Base-by-base conservation (phyloP, 2,797 vertebrate genomes). In the Rhinophrynus dorsalis region DNA sequence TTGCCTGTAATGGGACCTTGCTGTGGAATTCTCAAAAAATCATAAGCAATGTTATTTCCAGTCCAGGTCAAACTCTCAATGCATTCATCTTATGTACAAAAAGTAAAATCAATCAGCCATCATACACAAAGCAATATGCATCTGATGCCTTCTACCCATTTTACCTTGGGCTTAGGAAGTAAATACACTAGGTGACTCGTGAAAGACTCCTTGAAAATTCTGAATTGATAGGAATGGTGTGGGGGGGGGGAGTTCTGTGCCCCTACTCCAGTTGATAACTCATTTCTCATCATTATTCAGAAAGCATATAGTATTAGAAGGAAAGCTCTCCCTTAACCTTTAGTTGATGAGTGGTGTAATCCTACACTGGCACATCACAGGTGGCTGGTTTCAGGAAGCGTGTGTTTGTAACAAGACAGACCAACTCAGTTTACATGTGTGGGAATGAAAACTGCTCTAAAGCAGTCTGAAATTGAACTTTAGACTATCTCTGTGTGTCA, bases 11-110 rank as follows among this genome's bases (percentile, higher is more conserved):
- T 27, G 37, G 73, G 57, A 70, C 72, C 37, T 33, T 60, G 13
- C 67, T 17, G 47, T 72, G 52, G 58, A 68, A 21, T 55, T 66
- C 56, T 60, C 70, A 45, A 66, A 73, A 72, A 66, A 66, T 65
- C 56, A 72, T 58, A 51, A 60, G 59, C 59, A 32, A 38, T 42
- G 61, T 59, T 73, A 73, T 73, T 59, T 59, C 27, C 69, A 73
- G 56, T 65, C 52, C 45, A 66, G 69, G 61, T 73, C 61, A 66
- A 66, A 73, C 24, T 66, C 24, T 67, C 62, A 54, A 73, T 73
- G 55, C 59, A 73, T 73, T 67, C 62, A 66, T 73, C 62, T 54
- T 67, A 51, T 73, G 38, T 66, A 60, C 55, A 73, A 73, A 59
- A 44, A 30, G 30, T 23, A 64, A 72, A 73, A 67, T 52, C 45